These are phyloP conservation scores for Tridacna gigas DNA, from an alignment of 2,888 invertebrate species.

Conservation along the genomic window DNA sequence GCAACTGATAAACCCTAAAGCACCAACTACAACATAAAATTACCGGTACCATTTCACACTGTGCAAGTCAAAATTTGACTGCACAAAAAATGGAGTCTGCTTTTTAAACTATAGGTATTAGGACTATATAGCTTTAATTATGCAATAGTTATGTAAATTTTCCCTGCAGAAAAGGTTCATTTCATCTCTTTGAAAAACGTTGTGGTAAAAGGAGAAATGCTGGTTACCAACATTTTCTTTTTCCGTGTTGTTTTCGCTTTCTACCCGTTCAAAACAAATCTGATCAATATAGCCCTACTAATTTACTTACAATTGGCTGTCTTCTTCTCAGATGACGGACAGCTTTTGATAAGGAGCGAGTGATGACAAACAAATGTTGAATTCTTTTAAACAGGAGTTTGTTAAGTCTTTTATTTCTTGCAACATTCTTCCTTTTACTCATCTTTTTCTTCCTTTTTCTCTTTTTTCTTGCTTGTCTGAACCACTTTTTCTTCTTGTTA, in stretches of 20 bases:
- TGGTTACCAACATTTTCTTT: background rate
- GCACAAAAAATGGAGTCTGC: too few relatives aligned
- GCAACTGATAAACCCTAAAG: too few relatives aligned
- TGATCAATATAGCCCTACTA: too few relatives aligned
- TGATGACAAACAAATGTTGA: background rate
- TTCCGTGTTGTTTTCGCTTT: background rate
- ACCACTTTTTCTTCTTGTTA: background rate
- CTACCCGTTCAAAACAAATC: too few relatives aligned
- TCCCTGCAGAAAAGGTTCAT: too few relatives aligned
- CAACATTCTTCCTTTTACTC: background rate
- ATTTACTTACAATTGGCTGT: background rate
- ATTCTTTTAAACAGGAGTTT: background rate
- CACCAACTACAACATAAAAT: too few relatives aligned
- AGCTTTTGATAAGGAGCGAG: background rate
- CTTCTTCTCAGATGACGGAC: background rate
- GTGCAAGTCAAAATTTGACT: too few relatives aligned
- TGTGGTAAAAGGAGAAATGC: background rate
- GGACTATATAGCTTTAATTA: too few relatives aligned
- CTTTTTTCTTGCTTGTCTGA: background rate
- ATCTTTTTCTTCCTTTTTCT: background rate
- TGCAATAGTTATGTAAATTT: too few relatives aligned
- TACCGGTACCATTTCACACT: too few relatives aligned
- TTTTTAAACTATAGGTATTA: too few relatives aligned
- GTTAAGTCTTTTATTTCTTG: background rate
- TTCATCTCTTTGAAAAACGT: background rate